phyloP scores from a whole-genome alignment of 1,140 invertebrate genomes.

The Yoshiicerus persimilis region DNA sequence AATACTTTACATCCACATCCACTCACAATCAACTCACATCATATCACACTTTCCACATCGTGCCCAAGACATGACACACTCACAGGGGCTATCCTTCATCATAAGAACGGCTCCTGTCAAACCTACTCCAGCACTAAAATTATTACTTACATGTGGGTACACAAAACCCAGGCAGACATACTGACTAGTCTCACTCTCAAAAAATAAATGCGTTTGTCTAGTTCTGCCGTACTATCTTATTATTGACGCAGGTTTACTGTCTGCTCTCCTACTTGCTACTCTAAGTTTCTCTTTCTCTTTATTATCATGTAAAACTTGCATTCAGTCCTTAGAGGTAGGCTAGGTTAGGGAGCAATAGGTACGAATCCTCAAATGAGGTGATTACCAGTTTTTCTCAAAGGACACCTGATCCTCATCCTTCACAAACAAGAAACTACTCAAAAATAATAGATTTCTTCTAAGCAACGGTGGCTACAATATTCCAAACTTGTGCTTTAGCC shows the following conservation, averaged over 20 bases:
- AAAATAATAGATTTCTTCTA: not conserved
- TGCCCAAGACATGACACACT: not conserved
- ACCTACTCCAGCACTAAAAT: not conserved
- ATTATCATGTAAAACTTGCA: not conserved
- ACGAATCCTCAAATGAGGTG: not conserved
- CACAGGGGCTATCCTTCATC: not conserved
- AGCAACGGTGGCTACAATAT: not conserved
- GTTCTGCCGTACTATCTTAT: no score
- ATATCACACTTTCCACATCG: not conserved
- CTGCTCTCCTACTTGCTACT: not conserved
- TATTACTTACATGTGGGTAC: not conserved
- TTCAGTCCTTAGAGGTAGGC: not conserved
- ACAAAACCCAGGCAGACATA: not conserved
- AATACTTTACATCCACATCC: conserved; percentile 10
- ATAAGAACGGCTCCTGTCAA: not conserved
- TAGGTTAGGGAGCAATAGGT: not conserved
- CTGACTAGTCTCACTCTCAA: not conserved
- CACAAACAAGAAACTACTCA: not conserved
- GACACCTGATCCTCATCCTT: not conserved
- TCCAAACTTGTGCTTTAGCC: not conserved
- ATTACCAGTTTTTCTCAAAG: not conserved
- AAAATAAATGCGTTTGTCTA: not conserved
- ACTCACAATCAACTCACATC: not conserved
- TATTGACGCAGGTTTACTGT: no score
- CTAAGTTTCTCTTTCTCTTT: not conserved